Evolutionary conservation across 92 coral and sea anemone species (phyloP).

Genomic region (Porites cylindrica): DNA sequence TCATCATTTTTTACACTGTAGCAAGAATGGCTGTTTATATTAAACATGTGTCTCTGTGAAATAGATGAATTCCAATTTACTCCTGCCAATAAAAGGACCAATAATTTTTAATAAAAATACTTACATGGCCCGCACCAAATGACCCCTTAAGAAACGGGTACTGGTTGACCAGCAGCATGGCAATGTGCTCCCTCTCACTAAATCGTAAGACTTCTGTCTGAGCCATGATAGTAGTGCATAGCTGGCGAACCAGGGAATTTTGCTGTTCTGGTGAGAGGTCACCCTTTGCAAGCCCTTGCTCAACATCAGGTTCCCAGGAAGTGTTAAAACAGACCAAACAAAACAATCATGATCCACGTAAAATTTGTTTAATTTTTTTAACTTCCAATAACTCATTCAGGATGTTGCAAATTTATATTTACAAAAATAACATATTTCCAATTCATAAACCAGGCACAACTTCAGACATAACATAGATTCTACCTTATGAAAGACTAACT

Average conservation of each 20-base stretch:
- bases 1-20: too few species aligned
- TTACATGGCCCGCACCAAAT: conserved; percentile 67
- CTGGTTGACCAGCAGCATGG: conserved; percentile 54
- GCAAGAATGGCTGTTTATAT: too few species aligned
- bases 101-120: conserved; percentile 10
- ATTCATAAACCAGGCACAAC: too few species aligned
- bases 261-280: conserved; percentile 46
- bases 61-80: too few species aligned
- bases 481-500: background rate
- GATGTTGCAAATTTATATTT: too few species aligned
- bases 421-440: too few species aligned
- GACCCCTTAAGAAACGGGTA: conserved; percentile 67
- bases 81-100: too few species aligned
- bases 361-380: background rate
- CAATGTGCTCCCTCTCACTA: conserved; percentile 57
- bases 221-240: conserved; percentile 54
- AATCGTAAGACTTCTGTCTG: conserved; percentile 21
- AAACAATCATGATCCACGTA: too few species aligned
- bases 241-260: conserved; percentile 68
- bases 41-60: too few species aligned
- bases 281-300: conserved; percentile 49
- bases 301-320: conserved; percentile 74
- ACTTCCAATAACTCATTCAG: background rate
- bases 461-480: background rate
- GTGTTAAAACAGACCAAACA: background rate